Base-by-base conservation (phyloP, 1,140 invertebrate species). In the Sycophila sp. region DNA sequence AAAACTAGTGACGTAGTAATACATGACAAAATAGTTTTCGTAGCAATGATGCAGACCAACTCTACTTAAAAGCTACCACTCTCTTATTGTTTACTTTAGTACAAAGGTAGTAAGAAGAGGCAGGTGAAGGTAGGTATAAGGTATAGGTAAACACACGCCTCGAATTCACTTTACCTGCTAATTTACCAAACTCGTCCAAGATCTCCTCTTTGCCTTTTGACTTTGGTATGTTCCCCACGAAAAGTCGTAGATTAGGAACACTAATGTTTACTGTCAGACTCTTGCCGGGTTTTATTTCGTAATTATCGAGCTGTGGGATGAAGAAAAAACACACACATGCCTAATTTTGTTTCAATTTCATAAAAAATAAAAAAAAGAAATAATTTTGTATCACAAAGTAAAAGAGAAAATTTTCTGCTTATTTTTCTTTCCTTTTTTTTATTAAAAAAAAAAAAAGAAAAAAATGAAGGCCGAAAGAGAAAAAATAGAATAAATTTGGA, bases 201-300 rank as follows among this genome's bases (percentile, higher is more conserved):
- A 99, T 99, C 92, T 99, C 97, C 90, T 99, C 96, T 96, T 97
- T 98, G 91, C 96, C 94, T 94, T 99, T 99, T 90, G 95, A 98
- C 92, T 99, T 99, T 91, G 98, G 98, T 94, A 99, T 99, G 93
- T 99, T 99, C 90, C 98, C 98, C 90, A 99, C 95, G 93, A 99
- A 99, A 91, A 99, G 95, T 90, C 97, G 96, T 88, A 98, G 94
- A 92, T 99, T 99, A 89, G 97, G 96, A 92, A 99, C 95, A 88
- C 97, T 99, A 93, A 99, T 96, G 93, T 99, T 99, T 90, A 99
- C 96, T 96, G 98, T 99, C 89, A 99, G 92, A 89, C 92, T 92
- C 92, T 98, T 98, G 90, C 96, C 96, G 88, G 95, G 94, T 93
- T 95, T 96, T 93, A 99, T 98, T 96, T 98, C 97, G 91, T 98